Percentiles rank a stretch among this genome's conserved stretches.
Conservation (phyloP, 2,888 invertebrate genomes). For the Megamerina dolium region DNA sequence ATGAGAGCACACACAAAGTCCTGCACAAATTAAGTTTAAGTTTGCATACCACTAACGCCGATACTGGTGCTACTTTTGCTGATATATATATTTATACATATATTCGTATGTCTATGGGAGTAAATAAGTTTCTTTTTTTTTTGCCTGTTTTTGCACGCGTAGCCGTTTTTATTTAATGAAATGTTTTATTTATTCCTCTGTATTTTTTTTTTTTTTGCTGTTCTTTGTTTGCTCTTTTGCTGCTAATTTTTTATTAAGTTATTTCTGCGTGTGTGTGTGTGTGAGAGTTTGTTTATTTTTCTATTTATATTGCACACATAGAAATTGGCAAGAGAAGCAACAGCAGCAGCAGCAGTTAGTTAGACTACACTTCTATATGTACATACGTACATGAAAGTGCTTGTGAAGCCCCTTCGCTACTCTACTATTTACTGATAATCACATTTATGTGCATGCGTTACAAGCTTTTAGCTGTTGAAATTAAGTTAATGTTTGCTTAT, state of each 20-base stretch:
- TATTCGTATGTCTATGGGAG: no score
- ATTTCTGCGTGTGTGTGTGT: background rate
- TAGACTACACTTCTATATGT: no score
- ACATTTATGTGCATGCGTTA: background rate
- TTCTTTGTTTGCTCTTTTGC: background rate
- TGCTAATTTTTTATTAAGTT: slow-evolving; percentile 1
- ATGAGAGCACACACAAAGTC: background rate
- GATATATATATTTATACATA: background rate
- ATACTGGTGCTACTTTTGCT: no score
- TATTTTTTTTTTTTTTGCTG: background rate
- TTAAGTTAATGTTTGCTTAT: slow-evolving; percentile 48
- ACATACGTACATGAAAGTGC: background rate
- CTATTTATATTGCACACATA: background rate
- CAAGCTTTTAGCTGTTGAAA: slow-evolving; percentile 30
- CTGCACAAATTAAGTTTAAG: slow-evolving; percentile 10
- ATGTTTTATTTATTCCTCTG: background rate
- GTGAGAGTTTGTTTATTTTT: background rate
- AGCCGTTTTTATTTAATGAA: background rate
- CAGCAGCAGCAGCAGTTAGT: no score
- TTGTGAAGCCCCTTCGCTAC: background rate
- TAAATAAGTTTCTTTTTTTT: no score
- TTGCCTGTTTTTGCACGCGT: background rate
- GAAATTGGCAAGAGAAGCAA: background rate
- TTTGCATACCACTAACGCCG: background rate
- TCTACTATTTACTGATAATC: background rate